Evolutionary conservation across 35 echinoderm and acorn worm genomes (phyloP), one percentile per base, ranked within the genome.

Genomic region (Patiria miniata): DNA sequence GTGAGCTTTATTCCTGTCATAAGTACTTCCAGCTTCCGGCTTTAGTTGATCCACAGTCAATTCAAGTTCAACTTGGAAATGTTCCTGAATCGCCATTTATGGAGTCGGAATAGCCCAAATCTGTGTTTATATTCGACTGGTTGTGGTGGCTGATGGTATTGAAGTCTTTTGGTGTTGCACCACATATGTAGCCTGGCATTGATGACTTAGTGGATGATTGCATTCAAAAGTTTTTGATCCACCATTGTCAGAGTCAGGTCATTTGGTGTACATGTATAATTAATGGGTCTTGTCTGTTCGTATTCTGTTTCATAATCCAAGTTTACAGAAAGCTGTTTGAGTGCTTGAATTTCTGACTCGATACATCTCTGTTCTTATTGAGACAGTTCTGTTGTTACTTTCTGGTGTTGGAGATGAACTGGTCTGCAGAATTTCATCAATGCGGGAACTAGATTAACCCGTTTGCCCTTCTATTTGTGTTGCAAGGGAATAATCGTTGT

Each of bases 1-100:
- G 19, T 61, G 88, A 32, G 79, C 80, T 32, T 79, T 90, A 61
- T 83, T 73, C 21, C 88, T 80, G 51, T 90, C 88, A 83, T 83
- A 83, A 40, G 88, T 83, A 40, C 82, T 90, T 8, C 80, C 88
- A 2, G 79, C 12, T 8, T 60, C 79, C 33, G 82, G 88, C 39
- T 83, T 90, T 39, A 80, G 80, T 52, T 90, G 61, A 61, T 90
- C 88, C 21, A 90, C 88, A 19, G 61, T 90, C 8, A 90, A 60
- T n/a, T 60, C 88, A 15, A 90, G 39, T 84, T 90, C 88, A 18
- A 22, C 60, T 77, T 90, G 83, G 1, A 90, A 83, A 3, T 40
- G 81, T 47, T 90, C 61, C 18, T 90, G 88, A 2, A 90, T 79
- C 39, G 78, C 36, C 37, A 57, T 57, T 57, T 57, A 57, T 57